Evolutionary conservation across 1,140 invertebrate species (phyloP), one percentile per base, ranked within the genome.

Genomic region (Drosophila melanica): DNA sequence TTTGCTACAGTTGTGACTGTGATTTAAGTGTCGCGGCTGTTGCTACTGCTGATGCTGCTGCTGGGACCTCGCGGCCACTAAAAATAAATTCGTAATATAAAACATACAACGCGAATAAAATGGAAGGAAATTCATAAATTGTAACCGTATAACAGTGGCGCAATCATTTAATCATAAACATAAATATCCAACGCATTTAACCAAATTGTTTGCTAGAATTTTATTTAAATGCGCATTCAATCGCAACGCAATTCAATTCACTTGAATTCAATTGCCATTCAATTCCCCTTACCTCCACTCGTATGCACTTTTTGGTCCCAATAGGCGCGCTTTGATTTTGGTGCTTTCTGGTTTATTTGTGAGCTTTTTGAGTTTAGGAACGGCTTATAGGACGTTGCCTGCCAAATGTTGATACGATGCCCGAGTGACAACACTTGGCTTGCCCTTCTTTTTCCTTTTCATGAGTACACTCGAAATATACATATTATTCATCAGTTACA

Each of bases 341-440:
- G 58, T 53, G 51, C 41, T 66, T 69, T 62, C 39, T 51, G 45
- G 67, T 74, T 45, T 16, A 67, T 73, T 84, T 70, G 79, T 50
- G 64, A 51, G 72, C 57, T 14, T 79, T 68, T 8, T 47, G 37
- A 68, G 67, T 66, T 85, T 85, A 85, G 65, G 70, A 59, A 44
- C 60, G 27, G 12, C 42, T 76, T 79, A 70, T 65, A 73, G 68
- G 58, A 57, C 18, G 50, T 39, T 63, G 58, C 18, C 44, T 57
- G 51, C 16, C 20, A 79, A 86, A 82, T 79, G 60, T 73, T 85
- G 81, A 85, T 81, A 71, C 73, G 77, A 20, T 85, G 77, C 80
- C 80, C 84, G 5, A n/a, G 62, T 57, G 65, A 67, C 51, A 65
- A 74, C 70, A 75, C 66, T 80, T 77, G 72, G 60, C 59, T 68